Conservation (phyloP, 2,113 vertebrate genomes). For the Rhodinocichla rosea region DNA sequence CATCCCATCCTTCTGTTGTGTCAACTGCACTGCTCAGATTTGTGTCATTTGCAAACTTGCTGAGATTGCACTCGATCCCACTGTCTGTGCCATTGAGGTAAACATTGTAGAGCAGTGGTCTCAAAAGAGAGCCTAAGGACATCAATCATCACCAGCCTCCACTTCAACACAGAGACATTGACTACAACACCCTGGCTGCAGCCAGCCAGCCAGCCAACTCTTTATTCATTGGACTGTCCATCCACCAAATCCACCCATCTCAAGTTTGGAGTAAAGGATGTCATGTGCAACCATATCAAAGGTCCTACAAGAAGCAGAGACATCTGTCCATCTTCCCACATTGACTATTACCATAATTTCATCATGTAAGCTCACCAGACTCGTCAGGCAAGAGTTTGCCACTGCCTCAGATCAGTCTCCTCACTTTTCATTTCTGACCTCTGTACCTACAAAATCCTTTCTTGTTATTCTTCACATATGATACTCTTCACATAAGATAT, state of each 20-base stretch:
- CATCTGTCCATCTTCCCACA: background rate
- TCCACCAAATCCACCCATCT: background rate
- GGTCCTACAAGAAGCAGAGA: background rate
- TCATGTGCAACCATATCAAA: background rate
- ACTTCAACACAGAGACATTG: background rate
- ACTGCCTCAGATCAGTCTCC: background rate
- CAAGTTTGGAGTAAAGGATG: background rate
- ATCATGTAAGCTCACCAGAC: background rate
- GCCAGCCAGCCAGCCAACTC: background rate
- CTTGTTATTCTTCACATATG: background rate
- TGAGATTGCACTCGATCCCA: background rate
- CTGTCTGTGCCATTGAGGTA: background rate
- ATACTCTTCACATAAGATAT: background rate
- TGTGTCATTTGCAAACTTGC: background rate
- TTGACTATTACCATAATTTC: background rate
- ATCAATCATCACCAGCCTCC: background rate
- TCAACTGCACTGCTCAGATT: background rate
- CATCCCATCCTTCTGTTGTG: background rate
- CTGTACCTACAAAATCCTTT: background rate
- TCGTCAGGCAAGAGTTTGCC: accelerated
- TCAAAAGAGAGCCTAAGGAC: background rate
- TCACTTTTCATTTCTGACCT: background rate
- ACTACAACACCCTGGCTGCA: background rate
- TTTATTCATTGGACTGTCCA: background rate
- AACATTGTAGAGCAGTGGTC: background rate